Evolutionary conservation across 2,797 vertebrate genomes (phyloP).

Genomic region (Schizothorax lantsangensis): DNA sequence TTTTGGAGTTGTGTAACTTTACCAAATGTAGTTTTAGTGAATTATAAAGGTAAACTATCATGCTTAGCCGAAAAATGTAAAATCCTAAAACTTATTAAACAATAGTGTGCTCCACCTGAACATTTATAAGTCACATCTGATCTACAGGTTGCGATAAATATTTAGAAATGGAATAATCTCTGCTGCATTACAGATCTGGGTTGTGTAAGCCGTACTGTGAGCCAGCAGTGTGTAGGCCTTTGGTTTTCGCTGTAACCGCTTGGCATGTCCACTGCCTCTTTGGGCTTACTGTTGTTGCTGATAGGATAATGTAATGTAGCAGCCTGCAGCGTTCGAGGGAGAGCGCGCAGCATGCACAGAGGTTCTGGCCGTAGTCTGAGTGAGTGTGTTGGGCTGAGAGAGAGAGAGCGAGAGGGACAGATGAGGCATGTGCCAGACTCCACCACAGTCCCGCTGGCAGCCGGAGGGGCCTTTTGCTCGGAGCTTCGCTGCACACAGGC

Average conservation of each 20-base stretch:
- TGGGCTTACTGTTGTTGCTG: slow-evolving; percentile 24
- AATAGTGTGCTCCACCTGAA: background rate
- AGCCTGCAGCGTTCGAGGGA: slow-evolving; percentile 31
- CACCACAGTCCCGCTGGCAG: slow-evolving; percentile 50
- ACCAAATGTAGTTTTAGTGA: background rate
- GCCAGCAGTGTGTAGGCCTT: slow-evolving; percentile 10
- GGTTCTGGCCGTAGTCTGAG: slow-evolving; percentile 26
- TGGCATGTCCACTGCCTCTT: slow-evolving; percentile 22
- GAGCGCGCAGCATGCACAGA: slow-evolving; percentile 17
- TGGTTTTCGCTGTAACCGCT: slow-evolving; percentile 11
- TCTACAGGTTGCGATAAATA: slow-evolving; percentile 19
- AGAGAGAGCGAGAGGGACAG: slow-evolving; percentile 31
- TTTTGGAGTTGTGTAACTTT: slow-evolving; percentile 7
- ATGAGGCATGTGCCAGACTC: slow-evolving; percentile 51
- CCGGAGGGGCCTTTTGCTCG: slow-evolving; percentile 43
- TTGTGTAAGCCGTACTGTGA: slow-evolving; percentile 4
- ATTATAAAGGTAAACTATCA: background rate
- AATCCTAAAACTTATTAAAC: background rate
- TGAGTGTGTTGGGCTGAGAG: slow-evolving; percentile 40
- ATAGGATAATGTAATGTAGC: slow-evolving; percentile 39
- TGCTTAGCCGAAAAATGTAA: background rate
- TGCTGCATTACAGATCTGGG: background rate
- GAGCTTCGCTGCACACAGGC: slow-evolving; percentile 15
- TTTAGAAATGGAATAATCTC: slow-evolving; percentile 2
- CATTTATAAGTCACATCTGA: slow-evolving; percentile 2